Evolutionary conservation across 2,113 vertebrate species (phyloP).

Genomic region (Rhizomys pruinosus): DNA sequence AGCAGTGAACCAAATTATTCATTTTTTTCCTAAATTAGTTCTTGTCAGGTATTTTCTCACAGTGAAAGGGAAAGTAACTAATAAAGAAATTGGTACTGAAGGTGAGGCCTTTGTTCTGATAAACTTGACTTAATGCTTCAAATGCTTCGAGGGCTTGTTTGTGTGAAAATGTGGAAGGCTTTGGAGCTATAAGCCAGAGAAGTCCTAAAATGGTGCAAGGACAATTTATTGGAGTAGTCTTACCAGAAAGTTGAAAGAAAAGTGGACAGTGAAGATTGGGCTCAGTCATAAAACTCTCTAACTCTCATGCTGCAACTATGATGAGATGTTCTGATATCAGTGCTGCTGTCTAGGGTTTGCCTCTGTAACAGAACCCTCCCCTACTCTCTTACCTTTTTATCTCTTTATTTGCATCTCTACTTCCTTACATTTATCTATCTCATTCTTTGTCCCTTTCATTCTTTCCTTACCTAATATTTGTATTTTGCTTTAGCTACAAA

Average conservation of each 20-base stretch:
- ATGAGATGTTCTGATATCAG: background rate
- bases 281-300: background rate
- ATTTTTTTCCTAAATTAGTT: background rate
- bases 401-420: no score
- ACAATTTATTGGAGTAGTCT: background rate
- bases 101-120: background rate
- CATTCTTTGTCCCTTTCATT: no score
- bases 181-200: background rate
- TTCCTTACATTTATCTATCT: background rate
- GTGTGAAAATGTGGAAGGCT: background rate
- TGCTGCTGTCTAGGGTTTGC: background rate
- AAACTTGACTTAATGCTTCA: background rate
- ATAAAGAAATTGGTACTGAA: background rate
- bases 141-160: background rate
- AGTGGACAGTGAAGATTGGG: background rate
- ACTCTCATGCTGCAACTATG: background rate
- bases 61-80: background rate
- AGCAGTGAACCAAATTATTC: background rate
- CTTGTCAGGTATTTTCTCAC: background rate
- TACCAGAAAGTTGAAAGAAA: background rate
- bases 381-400: rapidly evolving
- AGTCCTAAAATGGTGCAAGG: background rate
- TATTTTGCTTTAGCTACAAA: no score
- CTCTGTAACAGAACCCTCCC: background rate
- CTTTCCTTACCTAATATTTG: no score